These are phyloP conservation scores for Leucoraja erinaceus DNA, from an alignment of 2,113 vertebrate species.

Conservation along the genomic window DNA sequence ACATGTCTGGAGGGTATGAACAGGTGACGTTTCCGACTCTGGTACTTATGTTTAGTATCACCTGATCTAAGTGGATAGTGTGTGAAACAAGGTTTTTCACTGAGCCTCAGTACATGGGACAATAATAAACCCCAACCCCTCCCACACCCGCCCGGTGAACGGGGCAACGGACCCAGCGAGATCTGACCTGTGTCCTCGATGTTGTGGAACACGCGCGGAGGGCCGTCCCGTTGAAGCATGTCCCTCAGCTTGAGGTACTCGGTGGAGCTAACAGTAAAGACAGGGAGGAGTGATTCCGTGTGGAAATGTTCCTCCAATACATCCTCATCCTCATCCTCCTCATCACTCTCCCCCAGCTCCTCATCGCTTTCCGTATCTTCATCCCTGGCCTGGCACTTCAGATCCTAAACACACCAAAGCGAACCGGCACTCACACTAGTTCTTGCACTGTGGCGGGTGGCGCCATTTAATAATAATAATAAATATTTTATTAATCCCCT, in stretches of 20 bases:
- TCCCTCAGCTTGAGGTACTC: slow-evolving; percentile 41
- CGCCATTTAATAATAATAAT: no score
- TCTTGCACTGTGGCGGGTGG: no score
- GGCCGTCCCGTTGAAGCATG: slow-evolving; percentile 39
- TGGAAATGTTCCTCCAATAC: no score
- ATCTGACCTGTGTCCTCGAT: slow-evolving; percentile 41
- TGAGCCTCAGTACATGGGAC: no score
- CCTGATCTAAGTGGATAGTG: no score
- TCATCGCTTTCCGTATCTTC: slow-evolving; percentile 19
- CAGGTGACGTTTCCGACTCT: no score
- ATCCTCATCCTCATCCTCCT: background rate
- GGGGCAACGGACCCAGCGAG: no score
- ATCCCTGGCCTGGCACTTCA: background rate
- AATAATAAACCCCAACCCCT: no score
- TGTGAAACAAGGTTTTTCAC: no score
- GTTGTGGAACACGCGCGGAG: slow-evolving; percentile 38
- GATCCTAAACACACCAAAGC: background rate
- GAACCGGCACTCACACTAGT: background rate
- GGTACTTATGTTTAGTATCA: no score
- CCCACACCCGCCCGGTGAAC: background rate
- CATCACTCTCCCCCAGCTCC: background rate
- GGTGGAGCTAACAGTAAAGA: slow-evolving; percentile 44
- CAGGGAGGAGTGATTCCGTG: background rate
- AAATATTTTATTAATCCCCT: no score
- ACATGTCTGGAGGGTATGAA: no score